These are phyloP conservation scores for Tinamus major DNA, from an alignment of 2,797 vertebrate species.

Conservation along the genomic window DNA sequence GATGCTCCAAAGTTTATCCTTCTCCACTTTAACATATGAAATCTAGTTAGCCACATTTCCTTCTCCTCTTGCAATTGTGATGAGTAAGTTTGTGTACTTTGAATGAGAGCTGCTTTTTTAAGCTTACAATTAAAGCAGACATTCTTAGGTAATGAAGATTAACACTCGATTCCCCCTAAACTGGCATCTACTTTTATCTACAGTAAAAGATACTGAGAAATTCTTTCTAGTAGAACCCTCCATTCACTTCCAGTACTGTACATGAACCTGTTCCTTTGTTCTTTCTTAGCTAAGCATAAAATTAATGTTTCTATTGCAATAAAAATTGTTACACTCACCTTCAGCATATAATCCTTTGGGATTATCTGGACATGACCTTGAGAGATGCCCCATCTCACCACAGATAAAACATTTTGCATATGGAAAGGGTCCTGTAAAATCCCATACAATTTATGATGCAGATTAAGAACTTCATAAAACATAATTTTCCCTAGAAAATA, in stretches of 20 bases:
- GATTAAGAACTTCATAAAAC: background rate
- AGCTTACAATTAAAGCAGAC: background rate
- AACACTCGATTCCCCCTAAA: background rate
- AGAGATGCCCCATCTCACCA: conserved; percentile 91
- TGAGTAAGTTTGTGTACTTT: background rate
- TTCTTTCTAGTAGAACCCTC: background rate
- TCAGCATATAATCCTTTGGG: conserved; percentile 93
- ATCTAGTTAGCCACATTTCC: background rate
- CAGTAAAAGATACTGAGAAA: background rate
- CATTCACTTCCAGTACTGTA: background rate
- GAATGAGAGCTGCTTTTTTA: background rate
- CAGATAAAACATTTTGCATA: conserved; percentile 98
- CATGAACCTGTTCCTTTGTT: background rate
- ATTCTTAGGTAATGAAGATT: background rate
- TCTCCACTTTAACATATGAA: background rate
- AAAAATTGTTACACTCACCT: conserved; percentile 79
- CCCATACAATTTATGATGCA: background rate
- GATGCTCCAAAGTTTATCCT: rapidly evolving
- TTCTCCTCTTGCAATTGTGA: background rate
- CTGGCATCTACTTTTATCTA: background rate
- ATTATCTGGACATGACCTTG: conserved; percentile 92
- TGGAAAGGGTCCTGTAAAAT: conserved; percentile 88
- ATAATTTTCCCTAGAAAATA: background rate
- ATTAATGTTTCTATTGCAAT: background rate
- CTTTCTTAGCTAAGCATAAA: background rate